Evolutionary conservation across 2,113 vertebrate genomes (phyloP), one percentile per base, ranked within the genome.

Genomic region (Romanogobio albipinnatus): DNA sequence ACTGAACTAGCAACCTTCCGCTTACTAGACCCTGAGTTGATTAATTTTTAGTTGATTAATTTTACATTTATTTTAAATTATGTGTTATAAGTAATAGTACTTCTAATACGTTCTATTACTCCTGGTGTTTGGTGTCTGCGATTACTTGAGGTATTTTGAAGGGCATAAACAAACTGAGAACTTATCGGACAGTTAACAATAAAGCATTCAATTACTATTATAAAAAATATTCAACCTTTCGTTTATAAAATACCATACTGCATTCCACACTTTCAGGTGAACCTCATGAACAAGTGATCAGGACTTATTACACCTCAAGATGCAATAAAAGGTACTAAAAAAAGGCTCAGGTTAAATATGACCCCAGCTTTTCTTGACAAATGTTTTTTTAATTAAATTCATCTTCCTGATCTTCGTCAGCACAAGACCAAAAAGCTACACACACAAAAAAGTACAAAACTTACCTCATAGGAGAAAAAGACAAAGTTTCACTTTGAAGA

Each of bases 401-500:
- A 73, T 10, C 59, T 62, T 26, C 26, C 59, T 62, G 11, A 26
- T 43, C 33, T 22, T 76, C 26, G 10, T 53, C 13, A 80, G 2
- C 6, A 71, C 26, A 62, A 75, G 11, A 61, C 33, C 5, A 43
- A 64, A 33, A 43, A 56, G 19, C 36, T 15, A 14, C 9, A 11
- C 11, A n/a, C 39, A 39, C 5, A 39, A 39, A 4, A 43, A 56
- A 39, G 36, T 15, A 14, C 6, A 36, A 79, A 39, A 81, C 86
- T 82, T 87, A 85, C 86, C 83, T 62, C 17, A 62, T 7, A 45
- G 29, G 13, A 36, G 19, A 39, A 22, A 9, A 68, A 1, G 10
- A 36, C 19, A 76, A 82, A 24, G 15, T 64, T 87, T 84, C 66
- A 81, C 59, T 76, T 56, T 14, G 29, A 84, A 2, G 19, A 59